phyloP scores from a whole-genome alignment of 2,888 invertebrate species.

The Plebejus argus region DNA sequence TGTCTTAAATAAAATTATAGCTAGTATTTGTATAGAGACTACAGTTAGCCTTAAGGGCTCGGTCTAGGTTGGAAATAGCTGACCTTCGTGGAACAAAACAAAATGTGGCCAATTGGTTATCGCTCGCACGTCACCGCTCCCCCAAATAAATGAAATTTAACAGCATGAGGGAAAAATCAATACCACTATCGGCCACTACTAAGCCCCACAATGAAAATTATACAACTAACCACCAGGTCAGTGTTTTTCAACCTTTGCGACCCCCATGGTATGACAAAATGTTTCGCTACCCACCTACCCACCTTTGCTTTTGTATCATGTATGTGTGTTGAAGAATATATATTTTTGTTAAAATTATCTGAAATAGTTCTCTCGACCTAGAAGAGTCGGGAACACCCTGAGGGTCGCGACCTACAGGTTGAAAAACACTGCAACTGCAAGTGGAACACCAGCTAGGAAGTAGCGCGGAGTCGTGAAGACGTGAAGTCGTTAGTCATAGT shows the following conservation, averaged over 20 bases:
- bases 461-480: neutral
- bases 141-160: constrained; percentile 80
- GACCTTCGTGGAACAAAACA: constrained; percentile 16
- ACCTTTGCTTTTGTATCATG: no score
- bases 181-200: constrained; percentile 74
- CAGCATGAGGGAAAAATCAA: constrained; percentile 81
- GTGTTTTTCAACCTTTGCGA: no score
- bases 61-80: constrained; percentile 2
- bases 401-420: no score
- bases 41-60: neutral
- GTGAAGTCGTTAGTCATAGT: neutral
- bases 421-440: no score
- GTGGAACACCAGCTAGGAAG: neutral
- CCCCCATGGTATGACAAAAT: no score
- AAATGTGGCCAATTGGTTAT: constrained; percentile 34
- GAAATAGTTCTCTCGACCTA: no score
- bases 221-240: constrained; percentile 40
- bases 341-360: no score
- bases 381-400: no score
- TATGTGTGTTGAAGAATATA: no score
- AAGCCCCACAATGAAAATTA: constrained; percentile 76
- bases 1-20: no score
- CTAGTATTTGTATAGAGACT: no score
- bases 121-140: constrained; percentile 61
- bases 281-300: no score